These are phyloP conservation scores for Hyperopisus bebe DNA, from an alignment of 2,113 vertebrate genomes.

Conservation along the genomic window DNA sequence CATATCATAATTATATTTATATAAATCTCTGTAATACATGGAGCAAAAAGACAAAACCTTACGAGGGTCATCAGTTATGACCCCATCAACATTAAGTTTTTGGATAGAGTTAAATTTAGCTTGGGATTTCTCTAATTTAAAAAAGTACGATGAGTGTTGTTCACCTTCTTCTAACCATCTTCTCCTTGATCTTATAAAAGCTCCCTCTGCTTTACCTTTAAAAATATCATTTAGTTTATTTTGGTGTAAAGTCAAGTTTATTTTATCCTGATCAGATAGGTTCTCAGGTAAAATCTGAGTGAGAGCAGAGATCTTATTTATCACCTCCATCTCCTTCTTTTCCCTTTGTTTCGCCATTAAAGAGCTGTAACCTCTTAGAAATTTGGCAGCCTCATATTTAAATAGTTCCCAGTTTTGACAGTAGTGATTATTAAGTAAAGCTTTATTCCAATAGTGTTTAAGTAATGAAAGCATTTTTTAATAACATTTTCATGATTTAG, in stretches of 20 bases:
- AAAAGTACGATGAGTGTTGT: slow-evolving; percentile 10
- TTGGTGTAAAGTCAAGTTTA: neutral
- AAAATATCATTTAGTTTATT: slow-evolving; percentile 7
- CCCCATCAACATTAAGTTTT: slow-evolving; percentile 15
- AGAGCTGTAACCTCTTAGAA: neutral
- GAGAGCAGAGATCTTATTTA: neutral
- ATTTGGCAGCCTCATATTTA: slow-evolving; percentile 9
- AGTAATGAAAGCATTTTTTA: neutral
- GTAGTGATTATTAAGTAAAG: neutral
- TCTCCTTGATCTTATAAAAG: slow-evolving; percentile 8
- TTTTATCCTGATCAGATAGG: neutral
- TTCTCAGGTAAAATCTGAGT: neutral
- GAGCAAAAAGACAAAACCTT: neutral
- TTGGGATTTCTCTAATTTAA: slow-evolving; percentile 7
- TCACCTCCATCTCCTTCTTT: neutral
- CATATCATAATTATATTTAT: neutral
- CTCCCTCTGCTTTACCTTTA: slow-evolving; percentile 5
- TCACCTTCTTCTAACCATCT: slow-evolving; percentile 17
- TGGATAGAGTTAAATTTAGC: neutral
- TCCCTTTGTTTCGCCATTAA: neutral
- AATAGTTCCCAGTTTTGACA: slow-evolving; percentile 17
- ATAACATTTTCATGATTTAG: neutral
- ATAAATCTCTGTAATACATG: neutral
- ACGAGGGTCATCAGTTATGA: neutral
- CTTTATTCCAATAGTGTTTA: neutral